These are phyloP conservation scores for Zenarchopterus dispar DNA, from an alignment of 2,797 vertebrate genomes.

Conservation along the genomic window DNA sequence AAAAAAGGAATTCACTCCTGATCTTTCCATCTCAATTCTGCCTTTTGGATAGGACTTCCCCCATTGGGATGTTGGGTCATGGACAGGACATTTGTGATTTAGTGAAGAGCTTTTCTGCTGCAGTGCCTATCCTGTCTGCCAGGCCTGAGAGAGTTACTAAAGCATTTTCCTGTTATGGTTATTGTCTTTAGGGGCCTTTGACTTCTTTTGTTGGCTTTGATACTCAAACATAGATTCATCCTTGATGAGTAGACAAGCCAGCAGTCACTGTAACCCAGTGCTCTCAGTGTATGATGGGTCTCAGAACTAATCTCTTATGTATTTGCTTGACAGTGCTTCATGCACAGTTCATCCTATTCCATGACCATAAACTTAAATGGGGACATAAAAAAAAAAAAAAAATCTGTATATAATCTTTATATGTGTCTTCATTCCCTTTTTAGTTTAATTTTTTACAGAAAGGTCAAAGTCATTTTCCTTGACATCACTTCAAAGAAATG, in stretches of 20 bases:
- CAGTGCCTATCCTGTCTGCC: slow-evolving; percentile 5
- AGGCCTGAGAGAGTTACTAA: slow-evolving; percentile 4
- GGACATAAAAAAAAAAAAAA: no score
- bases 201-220: slow-evolving; percentile 24
- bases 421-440: no score
- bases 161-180: slow-evolving; percentile 9
- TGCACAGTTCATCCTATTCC: no score
- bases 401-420: no score
- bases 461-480: no score
- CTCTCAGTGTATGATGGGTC: neutral
- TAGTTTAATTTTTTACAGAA: no score
- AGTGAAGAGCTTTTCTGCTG: slow-evolving; percentile 11
- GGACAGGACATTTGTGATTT: slow-evolving; percentile 29
- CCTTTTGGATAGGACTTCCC: slow-evolving; percentile 55
- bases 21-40: slow-evolving; percentile 49
- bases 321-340: no score
- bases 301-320: no score
- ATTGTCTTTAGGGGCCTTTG: slow-evolving; percentile 13
- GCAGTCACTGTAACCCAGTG: neutral
- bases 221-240: slow-evolving; percentile 41
- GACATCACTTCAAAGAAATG: no score
- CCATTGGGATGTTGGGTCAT: slow-evolving; percentile 37
- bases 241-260: slow-evolving; percentile 36
- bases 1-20: slow-evolving; percentile 40
- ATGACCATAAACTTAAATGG: no score